phyloP scores from a whole-genome alignment of 2,113 vertebrate genomes.

The human region DNA sequence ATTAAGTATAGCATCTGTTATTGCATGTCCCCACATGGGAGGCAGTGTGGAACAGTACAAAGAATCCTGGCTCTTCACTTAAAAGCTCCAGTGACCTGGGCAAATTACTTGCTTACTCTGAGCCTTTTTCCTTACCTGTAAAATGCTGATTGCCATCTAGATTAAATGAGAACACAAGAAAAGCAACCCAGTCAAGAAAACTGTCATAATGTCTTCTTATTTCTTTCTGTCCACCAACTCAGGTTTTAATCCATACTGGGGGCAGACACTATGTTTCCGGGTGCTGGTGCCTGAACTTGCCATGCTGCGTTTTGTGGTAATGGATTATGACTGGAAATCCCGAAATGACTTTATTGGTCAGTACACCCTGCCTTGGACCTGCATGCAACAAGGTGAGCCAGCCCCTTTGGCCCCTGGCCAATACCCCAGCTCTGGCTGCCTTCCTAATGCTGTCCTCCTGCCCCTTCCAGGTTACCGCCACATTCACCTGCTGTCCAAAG shows the following conservation, averaged over 20 bases:
- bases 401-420: neutral
- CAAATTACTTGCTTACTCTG: neutral
- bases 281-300: conserved; percentile 91
- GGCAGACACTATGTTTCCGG: conserved; percentile 90
- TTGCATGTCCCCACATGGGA: neutral
- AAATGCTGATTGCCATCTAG: neutral
- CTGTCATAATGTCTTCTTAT: neutral
- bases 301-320: conserved; percentile 93
- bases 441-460: neutral
- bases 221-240: neutral
- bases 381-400: conserved; percentile 91
- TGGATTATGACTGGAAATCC: conserved; percentile 94
- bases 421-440: neutral
- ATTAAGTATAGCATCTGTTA: neutral
- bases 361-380: conserved; percentile 92
- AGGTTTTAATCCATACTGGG: conserved; percentile 97
- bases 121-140: neutral
- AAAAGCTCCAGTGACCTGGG: neutral
- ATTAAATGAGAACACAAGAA: neutral
- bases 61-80: neutral
- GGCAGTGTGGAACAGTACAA: neutral
- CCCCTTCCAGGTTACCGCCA: conserved; percentile 93
- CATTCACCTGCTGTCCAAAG: conserved; percentile 94
- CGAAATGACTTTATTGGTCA: conserved; percentile 96
- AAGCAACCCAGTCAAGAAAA: neutral